phyloP scores from a whole-genome alignment of 2,797 vertebrate species.

The Glyptemys insculpta region DNA sequence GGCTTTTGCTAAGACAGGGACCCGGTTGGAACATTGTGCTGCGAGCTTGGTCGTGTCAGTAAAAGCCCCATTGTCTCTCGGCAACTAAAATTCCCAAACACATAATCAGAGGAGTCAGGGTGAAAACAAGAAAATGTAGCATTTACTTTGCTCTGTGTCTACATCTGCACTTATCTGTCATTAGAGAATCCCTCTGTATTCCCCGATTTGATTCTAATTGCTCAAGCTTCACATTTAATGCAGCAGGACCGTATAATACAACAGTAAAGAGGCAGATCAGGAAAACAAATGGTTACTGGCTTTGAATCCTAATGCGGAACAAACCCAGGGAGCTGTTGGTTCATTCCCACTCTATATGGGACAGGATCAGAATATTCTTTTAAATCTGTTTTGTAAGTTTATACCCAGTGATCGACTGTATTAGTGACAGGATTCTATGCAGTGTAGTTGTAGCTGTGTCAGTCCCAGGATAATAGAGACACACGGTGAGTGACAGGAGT shows the following conservation, averaged over 20 bases:
- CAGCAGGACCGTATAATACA: conserved; percentile 50
- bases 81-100: conserved; percentile 45
- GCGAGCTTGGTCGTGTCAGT: conserved; percentile 18
- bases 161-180: neutral
- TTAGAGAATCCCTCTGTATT: neutral
- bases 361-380: neutral
- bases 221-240: conserved; percentile 33
- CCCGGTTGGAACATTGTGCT: accelerated
- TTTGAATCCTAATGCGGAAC: neutral
- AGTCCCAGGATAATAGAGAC: neutral
- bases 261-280: conserved; percentile 69
- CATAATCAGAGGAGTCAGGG: neutral
- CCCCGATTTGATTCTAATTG: conserved; percentile 6
- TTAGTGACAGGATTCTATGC: neutral
- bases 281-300: conserved; percentile 53
- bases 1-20: neutral
- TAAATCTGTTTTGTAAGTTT: neutral
- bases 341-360: neutral
- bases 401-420: neutral
- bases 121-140: neutral
- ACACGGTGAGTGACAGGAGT: neutral
- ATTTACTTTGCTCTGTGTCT: neutral
- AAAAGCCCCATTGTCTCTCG: conserved; percentile 65
- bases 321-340: neutral
- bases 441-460: neutral